A percentile compares a stretch with the other conserved stretches of the same genome.
phyloP scores from a whole-genome alignment of 2,888 invertebrate genomes.

The Melieria picta region DNA sequence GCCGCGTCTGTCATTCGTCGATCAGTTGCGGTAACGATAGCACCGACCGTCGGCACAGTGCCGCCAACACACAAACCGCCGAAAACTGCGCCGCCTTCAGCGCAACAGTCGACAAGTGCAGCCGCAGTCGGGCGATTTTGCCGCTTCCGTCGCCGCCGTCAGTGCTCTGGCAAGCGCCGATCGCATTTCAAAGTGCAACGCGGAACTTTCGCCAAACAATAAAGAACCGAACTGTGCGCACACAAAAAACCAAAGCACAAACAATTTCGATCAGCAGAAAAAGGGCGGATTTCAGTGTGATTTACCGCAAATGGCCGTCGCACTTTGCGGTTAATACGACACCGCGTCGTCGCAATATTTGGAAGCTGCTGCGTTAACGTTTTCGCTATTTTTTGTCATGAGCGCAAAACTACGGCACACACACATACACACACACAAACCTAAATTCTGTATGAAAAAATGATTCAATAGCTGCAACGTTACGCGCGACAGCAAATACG shows the following conservation, averaged over 20 bases:
- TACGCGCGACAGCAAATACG: too few species aligned
- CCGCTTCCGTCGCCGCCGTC: conserved; percentile 30
- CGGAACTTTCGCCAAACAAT: neutral
- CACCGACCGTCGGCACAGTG: conserved; percentile 32
- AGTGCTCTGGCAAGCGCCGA: conserved; percentile 3
- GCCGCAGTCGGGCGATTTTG: neutral
- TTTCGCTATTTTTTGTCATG: neutral
- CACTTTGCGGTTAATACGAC: conserved; percentile 1
- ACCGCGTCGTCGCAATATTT: conserved; percentile 12
- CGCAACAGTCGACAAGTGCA: too few species aligned
- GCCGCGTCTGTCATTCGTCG: conserved; percentile 54
- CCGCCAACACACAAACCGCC: too few species aligned
- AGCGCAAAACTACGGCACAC: too few species aligned
- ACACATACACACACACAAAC: too few species aligned
- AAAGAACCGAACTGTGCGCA: neutral
- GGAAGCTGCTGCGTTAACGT: conserved; percentile 19
- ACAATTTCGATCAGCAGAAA: conserved; percentile 21
- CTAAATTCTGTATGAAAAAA: too few species aligned
- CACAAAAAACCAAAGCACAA: neutral
- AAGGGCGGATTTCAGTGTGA: neutral
- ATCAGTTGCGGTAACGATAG: conserved; percentile 54
- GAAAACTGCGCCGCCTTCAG: too few species aligned
- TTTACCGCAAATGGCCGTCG: neutral
- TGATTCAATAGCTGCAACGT: too few species aligned
- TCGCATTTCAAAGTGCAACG: conserved; percentile 27